Conservation (phyloP, 2,888 invertebrate genomes). For the Hecatera dysodea region DNA sequence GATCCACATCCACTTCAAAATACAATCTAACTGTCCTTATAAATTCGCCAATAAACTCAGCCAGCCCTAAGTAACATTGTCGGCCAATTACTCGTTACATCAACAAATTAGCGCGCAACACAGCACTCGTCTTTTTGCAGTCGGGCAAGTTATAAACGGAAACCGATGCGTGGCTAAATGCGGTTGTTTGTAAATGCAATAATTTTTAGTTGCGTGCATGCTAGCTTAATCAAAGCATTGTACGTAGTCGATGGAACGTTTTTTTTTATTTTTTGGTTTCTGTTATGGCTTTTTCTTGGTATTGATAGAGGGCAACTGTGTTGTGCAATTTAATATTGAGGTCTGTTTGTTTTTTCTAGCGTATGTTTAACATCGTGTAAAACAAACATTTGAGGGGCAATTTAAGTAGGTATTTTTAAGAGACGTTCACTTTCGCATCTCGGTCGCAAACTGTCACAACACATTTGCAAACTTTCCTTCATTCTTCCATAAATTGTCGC, state of each 20-base stretch:
- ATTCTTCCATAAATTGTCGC: too few species aligned
- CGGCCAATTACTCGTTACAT: slow-evolving; percentile 83
- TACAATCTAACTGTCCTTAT: background rate
- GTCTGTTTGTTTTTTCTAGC: background rate
- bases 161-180: slow-evolving; percentile 59
- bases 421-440: too few species aligned
- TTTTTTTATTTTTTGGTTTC: slow-evolving; percentile 33
- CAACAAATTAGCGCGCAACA: slow-evolving; percentile 84
- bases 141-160: slow-evolving; percentile 63
- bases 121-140: slow-evolving; percentile 80
- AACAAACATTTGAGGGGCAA: too few species aligned
- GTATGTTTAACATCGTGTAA: too few species aligned
- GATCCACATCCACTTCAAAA: background rate
- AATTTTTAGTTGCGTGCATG: slow-evolving; percentile 64
- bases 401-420: too few species aligned
- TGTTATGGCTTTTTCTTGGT: slow-evolving; percentile 21
- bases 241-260: background rate
- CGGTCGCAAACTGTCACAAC: too few species aligned
- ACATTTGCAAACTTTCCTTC: too few species aligned
- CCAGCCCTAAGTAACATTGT: slow-evolving; percentile 85
- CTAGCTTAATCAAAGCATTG: slow-evolving; percentile 54
- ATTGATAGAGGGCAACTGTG: slow-evolving; percentile 12
- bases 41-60: slow-evolving; percentile 13
- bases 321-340: background rate
- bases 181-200: slow-evolving; percentile 64